phyloP scores from a whole-genome alignment of 2,113 vertebrate species.

The Boulengeromyrus knoepffleri region DNA sequence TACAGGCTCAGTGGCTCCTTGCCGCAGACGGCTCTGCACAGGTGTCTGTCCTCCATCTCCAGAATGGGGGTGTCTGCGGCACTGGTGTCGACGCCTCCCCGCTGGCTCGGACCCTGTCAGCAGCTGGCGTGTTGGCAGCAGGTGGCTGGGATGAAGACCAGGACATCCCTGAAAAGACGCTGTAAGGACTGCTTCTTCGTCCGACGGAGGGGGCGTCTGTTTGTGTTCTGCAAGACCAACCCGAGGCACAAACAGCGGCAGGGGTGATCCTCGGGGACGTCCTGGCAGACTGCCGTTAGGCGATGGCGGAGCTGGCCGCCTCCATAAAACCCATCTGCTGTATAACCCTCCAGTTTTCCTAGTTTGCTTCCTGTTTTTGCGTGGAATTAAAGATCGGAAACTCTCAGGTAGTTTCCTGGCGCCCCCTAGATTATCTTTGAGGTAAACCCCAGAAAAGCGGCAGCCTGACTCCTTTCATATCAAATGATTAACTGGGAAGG shows the following conservation, averaged over 20 bases:
- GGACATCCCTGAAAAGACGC: constrained; percentile 62
- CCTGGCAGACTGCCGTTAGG: not conserved
- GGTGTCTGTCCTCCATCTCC: constrained; percentile 38
- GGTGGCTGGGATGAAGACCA: constrained; percentile 73
- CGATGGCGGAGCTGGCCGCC: not conserved
- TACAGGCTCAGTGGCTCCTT: constrained; percentile 22
- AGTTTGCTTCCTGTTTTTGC: not conserved
- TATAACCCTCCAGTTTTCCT: not conserved
- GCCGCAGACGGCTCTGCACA: constrained; percentile 28
- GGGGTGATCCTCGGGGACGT: constrained; percentile 40
- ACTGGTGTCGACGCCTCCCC: not conserved
- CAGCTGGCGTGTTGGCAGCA: constrained; percentile 37
- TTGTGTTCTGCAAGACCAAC: constrained; percentile 71
- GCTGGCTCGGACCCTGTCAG: constrained; percentile 37
- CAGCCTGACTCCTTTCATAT: not conserved
- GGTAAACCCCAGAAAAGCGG: not conserved
- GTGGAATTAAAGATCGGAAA: not conserved
- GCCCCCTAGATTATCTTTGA: not conserved
- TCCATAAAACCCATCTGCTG: not conserved
- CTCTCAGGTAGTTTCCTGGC: not conserved
- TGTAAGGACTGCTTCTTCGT: constrained; percentile 84
- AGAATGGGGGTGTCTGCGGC: constrained; percentile 11
- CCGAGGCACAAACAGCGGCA: constrained; percentile 81
- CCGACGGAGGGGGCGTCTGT: constrained; percentile 66
- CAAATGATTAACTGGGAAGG: not conserved